phyloP scores from a whole-genome alignment of 2,797 vertebrate species.

The Premnoplex brunnescens region DNA sequence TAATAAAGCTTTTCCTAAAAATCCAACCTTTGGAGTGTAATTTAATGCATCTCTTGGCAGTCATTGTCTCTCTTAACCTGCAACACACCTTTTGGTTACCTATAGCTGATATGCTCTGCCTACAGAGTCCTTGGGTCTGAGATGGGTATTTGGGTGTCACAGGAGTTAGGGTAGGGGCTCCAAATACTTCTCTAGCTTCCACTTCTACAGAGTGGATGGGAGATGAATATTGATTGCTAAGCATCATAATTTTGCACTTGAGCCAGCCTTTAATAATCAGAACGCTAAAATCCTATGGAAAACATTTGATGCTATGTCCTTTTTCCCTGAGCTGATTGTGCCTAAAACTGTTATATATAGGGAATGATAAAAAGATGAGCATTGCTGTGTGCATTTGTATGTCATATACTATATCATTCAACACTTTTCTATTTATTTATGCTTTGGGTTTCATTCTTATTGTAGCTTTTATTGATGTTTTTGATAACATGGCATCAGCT shows the following conservation, averaged over 20 bases:
- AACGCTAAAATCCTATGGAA: not conserved
- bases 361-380: not conserved
- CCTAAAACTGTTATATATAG: not conserved
- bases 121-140: not conserved
- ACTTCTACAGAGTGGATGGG: not conserved
- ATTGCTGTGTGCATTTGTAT: not conserved
- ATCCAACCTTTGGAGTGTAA: not conserved
- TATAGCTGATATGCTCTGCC: not conserved
- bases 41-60: not conserved
- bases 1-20: not conserved
- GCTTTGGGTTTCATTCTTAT: not conserved
- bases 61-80: not conserved
- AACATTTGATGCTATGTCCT: not conserved
- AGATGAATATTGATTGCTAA: not conserved
- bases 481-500: constrained; percentile 9
- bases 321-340: not conserved
- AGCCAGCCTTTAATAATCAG: not conserved
- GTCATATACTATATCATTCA: not conserved
- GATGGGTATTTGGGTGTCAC: not conserved
- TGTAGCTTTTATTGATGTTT: constrained; percentile 17
- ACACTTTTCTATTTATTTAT: not conserved
- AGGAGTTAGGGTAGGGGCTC: not conserved
- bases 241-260: not conserved
- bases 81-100: not conserved
- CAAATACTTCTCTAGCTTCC: not conserved